Conservation (phyloP, 2,113 vertebrate species). For the Ctenodactylus gundi region DNA sequence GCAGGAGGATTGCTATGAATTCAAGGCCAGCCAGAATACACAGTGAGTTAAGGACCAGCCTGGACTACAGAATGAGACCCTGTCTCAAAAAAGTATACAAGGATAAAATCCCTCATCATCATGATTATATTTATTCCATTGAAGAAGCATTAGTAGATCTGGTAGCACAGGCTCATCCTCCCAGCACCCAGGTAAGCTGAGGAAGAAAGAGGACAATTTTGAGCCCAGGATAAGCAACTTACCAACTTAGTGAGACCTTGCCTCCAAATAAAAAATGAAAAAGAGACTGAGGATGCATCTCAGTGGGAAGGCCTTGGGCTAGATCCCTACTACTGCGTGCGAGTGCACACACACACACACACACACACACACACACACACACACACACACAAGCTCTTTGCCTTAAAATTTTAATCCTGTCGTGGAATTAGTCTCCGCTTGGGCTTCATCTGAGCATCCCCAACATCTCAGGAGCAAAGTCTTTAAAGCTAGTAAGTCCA, state of each 20-base stretch:
- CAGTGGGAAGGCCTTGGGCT: not conserved
- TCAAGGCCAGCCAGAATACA: too few species aligned
- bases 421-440: not conserved
- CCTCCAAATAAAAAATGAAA: not conserved
- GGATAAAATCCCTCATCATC: accelerated
- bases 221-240: not conserved
- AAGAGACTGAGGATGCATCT: not conserved
- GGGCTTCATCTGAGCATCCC: not conserved
- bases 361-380: not conserved
- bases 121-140: accelerated
- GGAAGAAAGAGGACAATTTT: not conserved
- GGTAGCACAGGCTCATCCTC: not conserved
- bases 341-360: too few species aligned
- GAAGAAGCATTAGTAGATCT: not conserved
- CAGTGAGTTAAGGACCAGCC: too few species aligned
- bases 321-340: not conserved
- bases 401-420: not conserved
- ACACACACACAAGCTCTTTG: not conserved
- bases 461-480: not conserved
- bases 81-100: too few species aligned
- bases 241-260: not conserved
- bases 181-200: not conserved
- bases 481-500: not conserved
- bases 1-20: too few species aligned
- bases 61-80: too few species aligned